Evolutionary conservation across 1,140 invertebrate species (phyloP).

Genomic region (Oedothorax gibbosus): DNA sequence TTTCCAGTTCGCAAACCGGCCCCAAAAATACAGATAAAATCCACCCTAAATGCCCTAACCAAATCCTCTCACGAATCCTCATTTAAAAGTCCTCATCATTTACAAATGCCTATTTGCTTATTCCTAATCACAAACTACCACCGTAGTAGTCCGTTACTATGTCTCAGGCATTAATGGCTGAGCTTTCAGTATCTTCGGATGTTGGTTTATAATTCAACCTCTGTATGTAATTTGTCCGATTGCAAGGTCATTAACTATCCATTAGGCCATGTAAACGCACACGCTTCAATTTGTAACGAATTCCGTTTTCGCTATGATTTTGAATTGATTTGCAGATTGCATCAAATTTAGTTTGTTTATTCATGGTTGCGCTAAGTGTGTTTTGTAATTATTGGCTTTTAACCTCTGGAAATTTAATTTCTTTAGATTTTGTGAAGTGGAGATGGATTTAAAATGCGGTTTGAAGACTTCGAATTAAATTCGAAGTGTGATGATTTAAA

Average conservation of each 20-base stretch:
- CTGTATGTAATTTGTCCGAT: conserved; percentile 18
- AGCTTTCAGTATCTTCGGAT: conserved; percentile 17
- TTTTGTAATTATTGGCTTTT: neutral
- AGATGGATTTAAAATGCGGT: too few relatives aligned
- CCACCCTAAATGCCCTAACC: too few relatives aligned
- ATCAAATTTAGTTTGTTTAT: conserved; percentile 15
- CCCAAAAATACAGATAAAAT: too few relatives aligned
- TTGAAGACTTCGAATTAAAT: too few relatives aligned
- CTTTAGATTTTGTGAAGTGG: neutral
- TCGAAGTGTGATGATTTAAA: too few relatives aligned
- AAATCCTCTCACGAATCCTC: too few relatives aligned
- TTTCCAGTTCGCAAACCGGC: too few relatives aligned
- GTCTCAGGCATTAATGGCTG: conserved; percentile 8
- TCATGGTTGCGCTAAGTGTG: neutral
- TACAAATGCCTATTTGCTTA: too few relatives aligned
- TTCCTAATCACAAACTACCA: too few relatives aligned
- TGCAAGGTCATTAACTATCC: conserved; percentile 23
- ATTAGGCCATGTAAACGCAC: conserved; percentile 20
- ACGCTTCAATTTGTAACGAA: neutral
- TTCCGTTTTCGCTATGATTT: neutral
- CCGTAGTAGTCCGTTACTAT: neutral
- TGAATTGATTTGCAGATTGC: neutral
- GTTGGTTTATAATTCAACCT: conserved; percentile 25
- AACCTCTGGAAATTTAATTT: neutral
- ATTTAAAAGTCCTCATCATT: too few relatives aligned